These are phyloP conservation scores for Argyrosomus japonicus DNA, from an alignment of 2,113 vertebrate species.

Conservation along the genomic window DNA sequence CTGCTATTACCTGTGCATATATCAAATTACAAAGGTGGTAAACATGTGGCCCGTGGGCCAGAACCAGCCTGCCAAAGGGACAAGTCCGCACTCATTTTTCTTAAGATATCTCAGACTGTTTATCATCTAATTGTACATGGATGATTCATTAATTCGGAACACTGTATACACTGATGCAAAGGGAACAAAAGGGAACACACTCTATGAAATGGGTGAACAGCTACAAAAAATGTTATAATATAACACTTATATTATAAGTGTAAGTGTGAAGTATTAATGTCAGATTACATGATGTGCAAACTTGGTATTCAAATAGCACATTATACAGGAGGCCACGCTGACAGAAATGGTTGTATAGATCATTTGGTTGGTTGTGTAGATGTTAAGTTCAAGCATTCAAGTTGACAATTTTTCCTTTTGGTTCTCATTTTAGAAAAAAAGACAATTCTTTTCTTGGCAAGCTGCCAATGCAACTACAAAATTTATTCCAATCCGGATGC, in stretches of 20 bases:
- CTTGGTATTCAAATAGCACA: background rate
- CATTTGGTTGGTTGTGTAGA: background rate
- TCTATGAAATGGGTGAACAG: background rate
- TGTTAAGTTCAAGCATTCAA: slow-evolving; percentile 18
- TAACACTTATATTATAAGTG: background rate
- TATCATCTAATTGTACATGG: no score
- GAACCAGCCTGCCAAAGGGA: no score
- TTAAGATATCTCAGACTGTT: no score
- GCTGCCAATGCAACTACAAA: background rate
- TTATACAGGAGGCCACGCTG: background rate
- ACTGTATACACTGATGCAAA: no score
- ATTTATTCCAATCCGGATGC: slow-evolving; percentile 13
- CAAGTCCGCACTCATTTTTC: no score
- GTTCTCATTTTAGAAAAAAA: slow-evolving; percentile 5
- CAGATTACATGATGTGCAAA: background rate
- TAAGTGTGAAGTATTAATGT: background rate
- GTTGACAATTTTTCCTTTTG: slow-evolving; percentile 9
- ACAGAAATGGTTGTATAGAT: no score
- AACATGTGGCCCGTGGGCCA: no score
- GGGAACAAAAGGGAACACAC: background rate
- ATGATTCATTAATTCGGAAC: no score
- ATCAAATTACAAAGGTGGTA: background rate
- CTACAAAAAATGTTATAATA: background rate
- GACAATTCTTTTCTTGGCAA: background rate
- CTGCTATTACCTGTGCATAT: background rate